Conservation (phyloP, 2,113 vertebrate genomes). For the Zosterops hypoxanthus region DNA sequence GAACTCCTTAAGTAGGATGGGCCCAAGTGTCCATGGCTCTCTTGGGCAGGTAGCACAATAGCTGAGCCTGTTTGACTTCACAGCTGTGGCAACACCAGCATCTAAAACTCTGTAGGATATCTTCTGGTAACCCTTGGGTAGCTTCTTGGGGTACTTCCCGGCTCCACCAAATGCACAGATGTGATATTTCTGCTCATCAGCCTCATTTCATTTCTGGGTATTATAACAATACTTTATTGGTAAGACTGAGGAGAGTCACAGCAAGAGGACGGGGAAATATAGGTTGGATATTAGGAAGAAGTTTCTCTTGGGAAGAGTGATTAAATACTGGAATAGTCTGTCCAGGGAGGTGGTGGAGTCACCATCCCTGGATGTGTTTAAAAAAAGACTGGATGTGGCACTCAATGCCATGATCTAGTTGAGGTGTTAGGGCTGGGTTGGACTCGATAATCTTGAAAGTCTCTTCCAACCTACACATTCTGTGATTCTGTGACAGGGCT, state of each 20-base stretch:
- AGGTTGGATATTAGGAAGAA: too few species aligned
- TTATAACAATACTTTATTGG: not conserved
- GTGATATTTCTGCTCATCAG: not conserved
- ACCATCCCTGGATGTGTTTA: too few species aligned
- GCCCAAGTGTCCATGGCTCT: not conserved
- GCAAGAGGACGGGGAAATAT: not conserved
- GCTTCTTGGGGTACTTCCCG: not conserved
- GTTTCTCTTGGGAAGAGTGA: too few species aligned
- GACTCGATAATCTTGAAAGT: too few species aligned
- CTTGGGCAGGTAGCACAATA: not conserved
- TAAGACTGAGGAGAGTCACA: not conserved
- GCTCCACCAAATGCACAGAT: not conserved
- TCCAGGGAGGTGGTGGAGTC: too few species aligned
- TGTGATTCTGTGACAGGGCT: not conserved
- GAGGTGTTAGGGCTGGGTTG: too few species aligned
- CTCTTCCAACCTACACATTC: too few species aligned
- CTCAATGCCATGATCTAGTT: too few species aligned
- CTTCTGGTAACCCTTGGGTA: not conserved
- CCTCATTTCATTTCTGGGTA: not conserved
- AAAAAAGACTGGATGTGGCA: too few species aligned
- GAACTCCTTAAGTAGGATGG: not conserved
- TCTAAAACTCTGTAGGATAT: not conserved
- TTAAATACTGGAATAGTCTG: too few species aligned
- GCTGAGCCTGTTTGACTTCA: not conserved
- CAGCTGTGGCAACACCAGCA: not conserved